Evolutionary conservation across 2,888 invertebrate genomes (phyloP).

Genomic region (Thymelicus sylvestris): DNA sequence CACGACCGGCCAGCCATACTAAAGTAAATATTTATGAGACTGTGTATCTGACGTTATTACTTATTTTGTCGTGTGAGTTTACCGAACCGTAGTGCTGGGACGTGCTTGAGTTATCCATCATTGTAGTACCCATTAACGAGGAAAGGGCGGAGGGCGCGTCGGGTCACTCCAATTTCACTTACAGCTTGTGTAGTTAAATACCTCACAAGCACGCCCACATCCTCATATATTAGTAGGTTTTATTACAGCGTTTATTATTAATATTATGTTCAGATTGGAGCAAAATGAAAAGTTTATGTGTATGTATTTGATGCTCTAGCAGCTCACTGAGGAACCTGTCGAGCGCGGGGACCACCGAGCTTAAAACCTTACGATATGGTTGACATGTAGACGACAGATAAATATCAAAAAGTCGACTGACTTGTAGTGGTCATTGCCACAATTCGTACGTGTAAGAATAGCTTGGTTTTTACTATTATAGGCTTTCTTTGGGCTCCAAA

Average conservation of each 20-base stretch:
- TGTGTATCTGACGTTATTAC: constrained; percentile 10
- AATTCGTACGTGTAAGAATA: too few relatives aligned
- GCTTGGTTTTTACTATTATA: too few relatives aligned
- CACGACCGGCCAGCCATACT: neutral
- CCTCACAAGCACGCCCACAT: neutral
- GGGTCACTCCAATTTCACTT: constrained; percentile 60
- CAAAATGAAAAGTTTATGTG: too few relatives aligned
- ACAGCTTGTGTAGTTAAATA: constrained; percentile 24
- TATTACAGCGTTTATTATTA: neutral
- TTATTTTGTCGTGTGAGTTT: constrained; percentile 18
- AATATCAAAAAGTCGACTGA: too few relatives aligned
- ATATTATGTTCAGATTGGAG: neutral
- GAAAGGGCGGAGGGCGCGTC: constrained; percentile 65
- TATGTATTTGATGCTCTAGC: too few relatives aligned
- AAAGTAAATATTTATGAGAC: constrained; percentile 12
- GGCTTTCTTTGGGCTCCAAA: too few relatives aligned
- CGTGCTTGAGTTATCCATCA: constrained; percentile 71
- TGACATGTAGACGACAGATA: too few relatives aligned
- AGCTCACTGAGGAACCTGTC: too few relatives aligned
- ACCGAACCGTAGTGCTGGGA: constrained; percentile 46
- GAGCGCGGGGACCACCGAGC: too few relatives aligned
- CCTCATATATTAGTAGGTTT: neutral
- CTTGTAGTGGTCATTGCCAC: too few relatives aligned
- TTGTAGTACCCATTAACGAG: constrained; percentile 69
- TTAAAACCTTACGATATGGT: too few relatives aligned